Evolutionary conservation across 64 coral and sea anemone species (phyloP).

Genomic region (Actinia tenebrosa): DNA sequence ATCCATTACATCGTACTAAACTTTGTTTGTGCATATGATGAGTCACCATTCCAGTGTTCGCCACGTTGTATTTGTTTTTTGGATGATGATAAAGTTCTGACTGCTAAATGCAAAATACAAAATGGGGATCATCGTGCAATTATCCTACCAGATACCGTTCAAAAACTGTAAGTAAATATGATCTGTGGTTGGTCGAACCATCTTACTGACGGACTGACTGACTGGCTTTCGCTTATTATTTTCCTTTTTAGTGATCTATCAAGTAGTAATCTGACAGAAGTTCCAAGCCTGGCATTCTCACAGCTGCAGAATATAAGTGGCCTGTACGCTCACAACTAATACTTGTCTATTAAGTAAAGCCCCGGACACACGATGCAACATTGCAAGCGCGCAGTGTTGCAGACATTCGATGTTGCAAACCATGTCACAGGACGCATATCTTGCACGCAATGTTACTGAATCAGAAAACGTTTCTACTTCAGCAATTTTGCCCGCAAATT

Average conservation of each 20-base stretch:
- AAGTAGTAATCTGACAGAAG: constrained; percentile 14
- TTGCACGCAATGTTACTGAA: too few relatives aligned
- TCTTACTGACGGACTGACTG: too few relatives aligned
- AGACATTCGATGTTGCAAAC: too few relatives aligned
- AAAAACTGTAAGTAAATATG: not conserved
- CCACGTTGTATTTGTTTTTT: not conserved
- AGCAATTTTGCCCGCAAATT: too few relatives aligned
- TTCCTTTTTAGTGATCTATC: constrained; percentile 30
- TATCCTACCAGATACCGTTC: not conserved
- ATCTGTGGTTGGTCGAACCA: not conserved
- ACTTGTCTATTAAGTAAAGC: too few relatives aligned
- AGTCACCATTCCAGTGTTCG: not conserved
- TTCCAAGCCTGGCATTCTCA: constrained; percentile 28
- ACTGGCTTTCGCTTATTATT: not conserved
- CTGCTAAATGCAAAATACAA: not conserved
- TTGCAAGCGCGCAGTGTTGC: too few relatives aligned
- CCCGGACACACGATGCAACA: too few relatives aligned
- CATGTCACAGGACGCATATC: too few relatives aligned
- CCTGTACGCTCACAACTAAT: constrained; percentile 9
- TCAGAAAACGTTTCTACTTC: too few relatives aligned
- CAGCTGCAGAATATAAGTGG: not conserved
- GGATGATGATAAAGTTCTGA: not conserved
- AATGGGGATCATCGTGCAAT: not conserved
- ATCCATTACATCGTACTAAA: too few relatives aligned
- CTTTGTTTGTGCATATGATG: too few relatives aligned